Percentiles rank a stretch among this genome's conserved stretches.
These are phyloP conservation scores for Nasonia oneida DNA, from an alignment of 2,888 invertebrate genomes.

Conservation along the genomic window DNA sequence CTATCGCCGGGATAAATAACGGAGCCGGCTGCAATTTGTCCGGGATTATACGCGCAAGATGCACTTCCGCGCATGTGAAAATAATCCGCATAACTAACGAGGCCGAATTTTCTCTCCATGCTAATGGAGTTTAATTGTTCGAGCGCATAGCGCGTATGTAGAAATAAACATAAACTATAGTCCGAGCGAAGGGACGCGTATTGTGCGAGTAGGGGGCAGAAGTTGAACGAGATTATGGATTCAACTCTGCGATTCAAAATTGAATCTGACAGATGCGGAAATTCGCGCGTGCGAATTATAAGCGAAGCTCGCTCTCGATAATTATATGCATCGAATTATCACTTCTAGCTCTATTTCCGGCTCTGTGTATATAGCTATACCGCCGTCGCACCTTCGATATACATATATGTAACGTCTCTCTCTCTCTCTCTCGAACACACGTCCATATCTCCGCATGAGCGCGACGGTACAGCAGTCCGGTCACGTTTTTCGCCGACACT, in stretches of 20 bases:
- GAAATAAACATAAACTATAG: not conserved
- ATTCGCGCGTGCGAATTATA: no score
- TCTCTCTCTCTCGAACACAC: no score
- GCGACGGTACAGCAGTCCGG: not conserved
- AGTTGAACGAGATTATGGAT: not conserved
- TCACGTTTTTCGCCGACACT: conserved; percentile 1
- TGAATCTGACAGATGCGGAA: no score
- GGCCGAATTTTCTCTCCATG: not conserved
- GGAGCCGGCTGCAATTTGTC: not conserved
- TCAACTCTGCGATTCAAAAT: not conserved
- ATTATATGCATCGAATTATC: no score
- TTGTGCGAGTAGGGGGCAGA: not conserved
- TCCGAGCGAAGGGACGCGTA: not conserved
- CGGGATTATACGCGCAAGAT: not conserved
- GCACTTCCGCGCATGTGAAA: not conserved
- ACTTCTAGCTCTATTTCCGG: no score
- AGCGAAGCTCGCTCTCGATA: no score
- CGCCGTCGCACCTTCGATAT: no score
- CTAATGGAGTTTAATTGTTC: not conserved
- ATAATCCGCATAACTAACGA: no score
- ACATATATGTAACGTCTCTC: no score
- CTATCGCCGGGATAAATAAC: not conserved
- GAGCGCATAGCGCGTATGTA: not conserved
- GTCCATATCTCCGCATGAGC: no score
- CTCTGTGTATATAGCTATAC: no score